Evolutionary conservation across 2,888 invertebrate species (phyloP).

Genomic region (Theodoxus fluviatilis): DNA sequence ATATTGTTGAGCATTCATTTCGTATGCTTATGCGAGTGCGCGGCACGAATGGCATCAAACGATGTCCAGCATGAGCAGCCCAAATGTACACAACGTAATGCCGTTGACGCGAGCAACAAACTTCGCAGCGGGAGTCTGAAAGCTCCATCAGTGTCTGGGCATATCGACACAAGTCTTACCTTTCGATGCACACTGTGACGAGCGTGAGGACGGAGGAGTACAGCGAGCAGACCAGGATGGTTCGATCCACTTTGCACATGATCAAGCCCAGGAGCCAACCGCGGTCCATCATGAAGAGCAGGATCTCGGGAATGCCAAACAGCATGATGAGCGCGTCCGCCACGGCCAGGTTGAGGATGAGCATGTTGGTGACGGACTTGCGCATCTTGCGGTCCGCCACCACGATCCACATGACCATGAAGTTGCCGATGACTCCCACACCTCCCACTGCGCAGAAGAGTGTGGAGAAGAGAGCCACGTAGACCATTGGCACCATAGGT

Average conservation of each 20-base stretch:
- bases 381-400: slow-evolving; percentile 60
- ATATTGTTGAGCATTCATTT: too few relatives aligned
- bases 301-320: slow-evolving; percentile 64
- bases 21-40: too few relatives aligned
- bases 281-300: slow-evolving; percentile 58
- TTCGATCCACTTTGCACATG: slow-evolving; percentile 64
- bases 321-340: slow-evolving; percentile 62
- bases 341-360: slow-evolving; percentile 63
- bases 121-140: not conserved
- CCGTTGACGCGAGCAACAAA: not conserved
- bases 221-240: slow-evolving; percentile 64
- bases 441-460: slow-evolving; percentile 57
- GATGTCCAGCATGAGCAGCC: not conserved
- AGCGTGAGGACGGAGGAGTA: slow-evolving; percentile 67
- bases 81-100: not conserved
- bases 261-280: slow-evolving; percentile 61
- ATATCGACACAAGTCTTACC: slow-evolving; percentile 37
- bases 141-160: not conserved
- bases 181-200: slow-evolving; percentile 67
- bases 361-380: slow-evolving; percentile 61
- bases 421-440: slow-evolving; percentile 63
- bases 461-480: slow-evolving; percentile 25
- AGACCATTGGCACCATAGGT: too few relatives aligned
- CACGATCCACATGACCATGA: slow-evolving; percentile 61
- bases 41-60: too few relatives aligned